Evolutionary conservation across 2,797 vertebrate genomes (phyloP).

Genomic region (Pelobates cultripes): DNA sequence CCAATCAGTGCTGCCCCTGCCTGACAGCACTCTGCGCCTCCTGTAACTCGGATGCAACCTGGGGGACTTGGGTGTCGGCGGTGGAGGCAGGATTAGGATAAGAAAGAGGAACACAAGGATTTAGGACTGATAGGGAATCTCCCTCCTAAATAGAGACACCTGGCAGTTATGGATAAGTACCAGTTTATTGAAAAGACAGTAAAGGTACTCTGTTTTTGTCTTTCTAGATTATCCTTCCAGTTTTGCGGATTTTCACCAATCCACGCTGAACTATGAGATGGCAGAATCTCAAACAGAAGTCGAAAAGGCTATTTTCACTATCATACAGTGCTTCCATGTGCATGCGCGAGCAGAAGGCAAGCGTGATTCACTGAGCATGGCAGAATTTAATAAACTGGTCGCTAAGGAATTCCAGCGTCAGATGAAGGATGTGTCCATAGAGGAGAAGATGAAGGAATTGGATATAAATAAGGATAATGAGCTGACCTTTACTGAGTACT

Average conservation of each 20-base stretch:
- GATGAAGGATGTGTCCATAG: conserved; percentile 71
- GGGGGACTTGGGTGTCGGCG: no score
- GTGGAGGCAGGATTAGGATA: no score
- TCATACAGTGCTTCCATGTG: conserved; percentile 63
- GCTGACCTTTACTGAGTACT: conserved; percentile 75
- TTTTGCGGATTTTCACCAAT: neutral
- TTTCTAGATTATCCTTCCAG: neutral
- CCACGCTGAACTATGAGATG: conserved; percentile 53
- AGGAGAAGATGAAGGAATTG: conserved; percentile 74
- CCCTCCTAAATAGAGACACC: no score
- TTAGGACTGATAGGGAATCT: no score
- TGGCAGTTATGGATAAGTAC: no score
- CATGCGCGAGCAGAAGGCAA: conserved; percentile 60
- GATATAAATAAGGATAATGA: conserved; percentile 69
- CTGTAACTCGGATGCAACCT: no score
- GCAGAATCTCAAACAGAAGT: conserved; percentile 70
- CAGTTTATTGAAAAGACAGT: no score
- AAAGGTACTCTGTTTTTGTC: neutral
- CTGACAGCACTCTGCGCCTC: no score
- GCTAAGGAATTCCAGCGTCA: conserved; percentile 68
- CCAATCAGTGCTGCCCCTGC: no score
- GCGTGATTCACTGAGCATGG: conserved; percentile 60
- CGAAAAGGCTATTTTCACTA: conserved; percentile 69
- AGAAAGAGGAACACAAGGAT: no score
- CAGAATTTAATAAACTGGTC: conserved; percentile 66